Base-by-base conservation (phyloP, 1,140 invertebrate species). In the Scaptomyza hsui region DNA sequence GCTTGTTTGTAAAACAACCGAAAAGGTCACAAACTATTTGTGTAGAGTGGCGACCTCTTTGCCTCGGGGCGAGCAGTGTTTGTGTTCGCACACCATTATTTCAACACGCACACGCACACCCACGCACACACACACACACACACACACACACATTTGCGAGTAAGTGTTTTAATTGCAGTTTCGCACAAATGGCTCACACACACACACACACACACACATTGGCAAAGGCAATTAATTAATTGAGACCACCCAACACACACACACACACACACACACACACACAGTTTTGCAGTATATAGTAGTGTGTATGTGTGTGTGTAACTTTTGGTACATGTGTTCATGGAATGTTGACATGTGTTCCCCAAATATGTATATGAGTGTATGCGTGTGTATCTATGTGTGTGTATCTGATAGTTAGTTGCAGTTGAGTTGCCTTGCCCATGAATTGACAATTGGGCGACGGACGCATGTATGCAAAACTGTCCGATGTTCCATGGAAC, bases 271-370 rank as follows among this genome's bases (percentile, higher is more conserved):
- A 44, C 75, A 75, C 80, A 72, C 75, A 68, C 79, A 72, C 64
- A 42, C 60, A 61, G 48, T n/a, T n/a, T n/a, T n/a, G n/a, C 32
- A 35, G 9, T 42, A 29, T 39, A 29, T 7, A 10, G 26, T 29
- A 29, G 15, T 35, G 45, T 69, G 62, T 63, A 64, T 78, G 35
- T 72, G 44, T 59, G 63, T 78, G 64, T 64, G 48, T 53, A 74
- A 72, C 56, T 63, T 29, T 29, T 72, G 63, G 56, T 86, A 86
- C 81, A 86, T 86, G 81, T 86, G 81, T 86, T 88, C 81, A 85
- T 86, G 81, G 62, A 88, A 86, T 86, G 81, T 86, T 86, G 81
- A 86, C 81, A 86, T 88, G 81, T 86, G 81, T 86, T 86, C 78
- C 74, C 77, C 80, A 85, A 80, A 86, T 72, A 85, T 85, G 80